Conservation (phyloP, 2,888 invertebrate genomes). For the Unio pictorum region DNA sequence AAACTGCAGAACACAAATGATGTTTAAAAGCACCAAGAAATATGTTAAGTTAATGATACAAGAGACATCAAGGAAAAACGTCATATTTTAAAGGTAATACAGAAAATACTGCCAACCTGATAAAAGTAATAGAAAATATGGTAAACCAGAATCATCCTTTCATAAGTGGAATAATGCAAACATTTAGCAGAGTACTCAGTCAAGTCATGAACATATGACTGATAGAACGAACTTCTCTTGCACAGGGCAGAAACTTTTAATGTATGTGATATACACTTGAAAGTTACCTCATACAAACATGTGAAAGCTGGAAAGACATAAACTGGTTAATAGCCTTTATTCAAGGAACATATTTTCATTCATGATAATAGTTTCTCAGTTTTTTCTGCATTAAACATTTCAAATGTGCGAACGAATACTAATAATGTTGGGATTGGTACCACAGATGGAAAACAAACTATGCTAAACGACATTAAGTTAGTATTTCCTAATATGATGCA, state of each 20-base stretch:
- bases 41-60: neutral
- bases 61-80: neutral
- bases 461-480: too few relatives aligned
- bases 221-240: conserved; percentile 9
- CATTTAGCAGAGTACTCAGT: conserved; percentile 1
- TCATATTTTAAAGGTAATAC: neutral
- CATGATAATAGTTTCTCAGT: too few relatives aligned
- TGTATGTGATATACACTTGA: neutral
- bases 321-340: conserved; percentile 7
- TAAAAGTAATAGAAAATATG: conserved; percentile 2
- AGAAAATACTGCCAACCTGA: conserved; percentile 5
- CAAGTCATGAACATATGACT: conserved; percentile 5
- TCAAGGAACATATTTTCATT: conserved; percentile 9
- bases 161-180: neutral
- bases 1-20: conserved; percentile 6
- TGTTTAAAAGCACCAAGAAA: conserved; percentile 2
- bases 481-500: neutral
- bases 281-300: conserved; percentile 1
- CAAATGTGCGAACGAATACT: neutral
- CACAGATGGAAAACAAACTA: neutral
- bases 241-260: conserved; percentile 5
- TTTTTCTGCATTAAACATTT: neutral
- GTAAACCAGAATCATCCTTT: conserved; percentile 3
- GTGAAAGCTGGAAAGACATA: neutral
- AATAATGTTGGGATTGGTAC: conserved; percentile 1